A percentile compares a stretch with the other conserved stretches of the same genome.
These are phyloP conservation scores for Nanger granti DNA, from an alignment of 2,113 vertebrate genomes.

Conservation along the genomic window DNA sequence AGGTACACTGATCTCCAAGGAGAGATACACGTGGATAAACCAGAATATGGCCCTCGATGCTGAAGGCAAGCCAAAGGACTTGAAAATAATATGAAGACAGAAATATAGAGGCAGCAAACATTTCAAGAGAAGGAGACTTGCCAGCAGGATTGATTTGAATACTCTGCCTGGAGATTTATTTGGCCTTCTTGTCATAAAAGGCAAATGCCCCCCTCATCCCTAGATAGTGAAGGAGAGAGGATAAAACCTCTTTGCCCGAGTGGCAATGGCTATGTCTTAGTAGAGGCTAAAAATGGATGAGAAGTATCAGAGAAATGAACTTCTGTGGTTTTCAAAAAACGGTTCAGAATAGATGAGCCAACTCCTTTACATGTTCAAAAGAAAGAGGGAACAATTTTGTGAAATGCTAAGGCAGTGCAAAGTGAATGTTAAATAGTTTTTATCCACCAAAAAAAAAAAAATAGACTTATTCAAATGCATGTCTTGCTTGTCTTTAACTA, in stretches of 20 bases:
- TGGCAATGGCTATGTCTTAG: slow-evolving; percentile 72
- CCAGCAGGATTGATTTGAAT: slow-evolving; percentile 77
- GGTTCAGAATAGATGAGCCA: slow-evolving; percentile 56
- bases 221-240: slow-evolving; percentile 54
- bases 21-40: background rate
- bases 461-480: slow-evolving; percentile 77
- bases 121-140: slow-evolving; percentile 76
- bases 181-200: slow-evolving; percentile 72
- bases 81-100: slow-evolving; percentile 73
- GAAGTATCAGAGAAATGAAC: slow-evolving; percentile 56
- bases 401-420: slow-evolving; percentile 68
- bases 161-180: slow-evolving; percentile 74
- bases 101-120: slow-evolving; percentile 71
- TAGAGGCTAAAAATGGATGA: slow-evolving; percentile 70
- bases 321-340: slow-evolving; percentile 52
- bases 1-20: slow-evolving; percentile 64
- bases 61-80: slow-evolving; percentile 57
- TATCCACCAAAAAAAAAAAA: slow-evolving; percentile 55
- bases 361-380: slow-evolving; percentile 63
- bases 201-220: slow-evolving; percentile 15
- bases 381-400: slow-evolving; percentile 71
- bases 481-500: slow-evolving; percentile 72
- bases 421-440: slow-evolving; percentile 76
- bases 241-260: slow-evolving; percentile 55
- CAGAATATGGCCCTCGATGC: slow-evolving; percentile 14